Base-by-base conservation (phyloP, 2,113 vertebrate genomes). In the Corydoras maculifer region DNA sequence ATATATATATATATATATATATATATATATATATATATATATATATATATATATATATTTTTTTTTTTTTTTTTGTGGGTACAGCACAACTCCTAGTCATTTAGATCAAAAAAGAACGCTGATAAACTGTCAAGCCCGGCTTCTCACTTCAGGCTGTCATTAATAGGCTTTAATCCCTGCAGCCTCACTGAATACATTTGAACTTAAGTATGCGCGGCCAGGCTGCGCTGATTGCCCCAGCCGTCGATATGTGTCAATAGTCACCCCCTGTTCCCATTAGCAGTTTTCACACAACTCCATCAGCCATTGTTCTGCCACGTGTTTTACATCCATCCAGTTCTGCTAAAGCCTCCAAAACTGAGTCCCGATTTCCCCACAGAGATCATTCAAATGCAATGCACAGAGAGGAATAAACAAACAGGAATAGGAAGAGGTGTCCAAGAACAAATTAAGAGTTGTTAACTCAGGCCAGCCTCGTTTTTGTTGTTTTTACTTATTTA, bases 161-260 rank as follows among this genome's bases (percentile, higher is more conserved):
- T 76, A 75, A 77, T 68, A 69, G 78, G 57, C 73, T 74, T 75
- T 83, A 83, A 81, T 83, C 82, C 80, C 74, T 61, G 67, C 60
- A 73, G 75, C 78, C 72, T 68, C n/a, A 62, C 70, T 80, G 78
- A 78, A 83, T 81, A 83, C 76, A 79, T 77, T 53, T 67, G 49
- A 78, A 77, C 70, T 75, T 80, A 77, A 72, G 80, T 78, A 80
- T 81, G 82, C 82, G 60, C 14, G 65, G 76, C 76, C 70, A 73
- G 74, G 61, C 66, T 6, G 55, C 51, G 25, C 72, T 65, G 76
- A 75, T 77, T 78, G 77, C 67, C 58, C 55, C 59, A 13, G 43
- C 61, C 77, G 78, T 81, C 79, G 59, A 81, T 81, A 80, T 30
- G 69, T 80, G 78, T 80, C 82, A 80, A 83, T 80, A 83, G 70